Base-by-base conservation (phyloP, 2,888 invertebrate species). In the Scelioninae gen. 2 region DNA sequence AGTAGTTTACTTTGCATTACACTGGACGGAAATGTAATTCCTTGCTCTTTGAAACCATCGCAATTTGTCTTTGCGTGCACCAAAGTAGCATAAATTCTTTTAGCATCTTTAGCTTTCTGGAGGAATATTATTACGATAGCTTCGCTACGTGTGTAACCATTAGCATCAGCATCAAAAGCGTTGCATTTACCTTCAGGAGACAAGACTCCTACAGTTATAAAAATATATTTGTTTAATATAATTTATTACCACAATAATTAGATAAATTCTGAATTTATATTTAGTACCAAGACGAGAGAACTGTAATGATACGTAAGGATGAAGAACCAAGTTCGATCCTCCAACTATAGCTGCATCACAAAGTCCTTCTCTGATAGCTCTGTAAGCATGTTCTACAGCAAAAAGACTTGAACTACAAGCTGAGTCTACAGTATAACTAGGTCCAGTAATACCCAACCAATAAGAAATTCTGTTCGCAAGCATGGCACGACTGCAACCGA, bases 321-420 rank as follows among this genome's bases (percentile, higher is more conserved):
- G 95, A 1, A 97, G 88, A 77, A 93, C 92, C 35, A 97, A 86
- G 84, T 94, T 95, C 19, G 92, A 89, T 0, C 96, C 96, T 6
- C 94, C 96, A 1, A 97, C 95, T 57, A 97, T 91, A 0, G 97
- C 97, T 0, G 92, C 89, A 77, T 97, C 96, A 80, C 96, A 95
- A 73, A 92, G 90, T 0, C 95, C 96, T 78, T 91, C 91, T 41
- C 93, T 88, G 48, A 96, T 90, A 0, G 94, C 91, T 60, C 90
- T 89, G 84, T 92, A 93, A 9, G 94, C 94, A 78, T 93, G 92
- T 80, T 96, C 95, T 48, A 97, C 76, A 0, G 96, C 96, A 80
- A 94, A 92, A 76, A 96, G 89, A 5, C 96, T 95, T 64, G 96
- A 96, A 13, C 96, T 96, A 85, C 97, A 97, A 0, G 97, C 97